Conservation (phyloP, 2,113 vertebrate species). For the Acinonyx jubatus region DNA sequence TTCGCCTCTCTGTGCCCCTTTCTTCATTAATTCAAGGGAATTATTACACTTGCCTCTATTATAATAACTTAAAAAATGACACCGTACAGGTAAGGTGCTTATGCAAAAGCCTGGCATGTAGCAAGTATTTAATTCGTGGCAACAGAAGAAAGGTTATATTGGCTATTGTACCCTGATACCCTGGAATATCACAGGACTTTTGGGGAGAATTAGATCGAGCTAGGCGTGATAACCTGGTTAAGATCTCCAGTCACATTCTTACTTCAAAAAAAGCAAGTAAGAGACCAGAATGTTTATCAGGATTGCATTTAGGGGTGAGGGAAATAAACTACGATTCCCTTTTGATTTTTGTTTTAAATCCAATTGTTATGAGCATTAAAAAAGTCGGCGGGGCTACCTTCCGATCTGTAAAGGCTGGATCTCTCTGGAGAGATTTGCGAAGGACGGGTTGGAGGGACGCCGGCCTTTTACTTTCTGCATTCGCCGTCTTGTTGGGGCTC, state of each 20-base stretch:
- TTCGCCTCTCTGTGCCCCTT: neutral
- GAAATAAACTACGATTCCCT: neutral
- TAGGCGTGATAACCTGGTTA: neutral
- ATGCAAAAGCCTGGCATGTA: slow-evolving; percentile 8
- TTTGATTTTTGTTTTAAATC: neutral
- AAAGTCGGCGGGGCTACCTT: neutral
- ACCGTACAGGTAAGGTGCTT: neutral
- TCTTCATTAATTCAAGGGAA: neutral
- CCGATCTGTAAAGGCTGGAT: neutral
- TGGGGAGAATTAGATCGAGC: slow-evolving; percentile 25
- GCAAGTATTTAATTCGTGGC: slow-evolving; percentile 55
- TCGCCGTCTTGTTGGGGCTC: neutral
- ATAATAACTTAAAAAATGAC: neutral
- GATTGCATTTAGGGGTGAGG: neutral
- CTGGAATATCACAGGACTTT: slow-evolving; percentile 15
- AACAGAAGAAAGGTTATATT: slow-evolving; percentile 41
- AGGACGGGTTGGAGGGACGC: neutral
- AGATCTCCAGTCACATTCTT: slow-evolving; percentile 32
- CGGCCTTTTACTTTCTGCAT: neutral
- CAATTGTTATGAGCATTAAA: neutral
- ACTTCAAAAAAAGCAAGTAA: neutral
- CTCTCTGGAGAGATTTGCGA: neutral
- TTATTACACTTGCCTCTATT: neutral
- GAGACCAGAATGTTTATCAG: neutral
- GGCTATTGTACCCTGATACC: neutral